Base-by-base conservation (phyloP, 2,797 vertebrate genomes). In the Melanotaenia pygmaea region DNA sequence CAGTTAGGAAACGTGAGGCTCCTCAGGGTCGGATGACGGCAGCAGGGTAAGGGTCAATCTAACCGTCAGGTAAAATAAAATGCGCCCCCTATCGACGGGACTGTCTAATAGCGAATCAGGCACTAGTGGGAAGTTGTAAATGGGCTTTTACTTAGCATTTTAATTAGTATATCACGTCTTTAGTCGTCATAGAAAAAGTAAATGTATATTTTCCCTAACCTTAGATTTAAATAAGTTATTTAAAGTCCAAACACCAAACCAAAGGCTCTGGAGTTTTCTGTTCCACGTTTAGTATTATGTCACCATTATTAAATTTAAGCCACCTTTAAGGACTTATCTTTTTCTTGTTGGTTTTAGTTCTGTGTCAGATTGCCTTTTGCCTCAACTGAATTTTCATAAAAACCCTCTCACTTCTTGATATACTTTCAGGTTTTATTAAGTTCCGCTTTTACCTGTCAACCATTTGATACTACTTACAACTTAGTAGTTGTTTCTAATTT, bases 1-100 rank as follows among this genome's bases (percentile, higher is more conserved):
- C 87, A 58, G 77, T 35, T 43, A 32, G 58, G 79, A 84, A 86
- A 80, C 85, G 88, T 92, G 89, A 89, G 14, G 47, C 72, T 86
- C 45, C 82, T 86, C 84, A 18, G 91, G 88, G 79, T 74, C 72
- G 81, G 70, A 74, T 83, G 87, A 87, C 79, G 87, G 11, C 11
- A 73, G 30, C 4, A 10, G 59, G 67, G 13, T 81, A 86, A 70
- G 66, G 88, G 72, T 90, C 74, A 85, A 4, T 54, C 43, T 70
- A 14, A 34, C 40, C 26, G 2, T 0, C 4, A 0, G 1, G 13
- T 0, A 1, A 16, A 56, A 84, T n/a, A 0, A 34, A 66, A 16
- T 0, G 84, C 87, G 88, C 88, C 92, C 67, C 75, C 91, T 93
- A 38, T 2, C 9, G 88, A 0, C 4, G 0, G 0, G 86, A 80